These are phyloP conservation scores for Nemapogon koenigi DNA, from an alignment of 2,888 invertebrate species.

Conservation along the genomic window DNA sequence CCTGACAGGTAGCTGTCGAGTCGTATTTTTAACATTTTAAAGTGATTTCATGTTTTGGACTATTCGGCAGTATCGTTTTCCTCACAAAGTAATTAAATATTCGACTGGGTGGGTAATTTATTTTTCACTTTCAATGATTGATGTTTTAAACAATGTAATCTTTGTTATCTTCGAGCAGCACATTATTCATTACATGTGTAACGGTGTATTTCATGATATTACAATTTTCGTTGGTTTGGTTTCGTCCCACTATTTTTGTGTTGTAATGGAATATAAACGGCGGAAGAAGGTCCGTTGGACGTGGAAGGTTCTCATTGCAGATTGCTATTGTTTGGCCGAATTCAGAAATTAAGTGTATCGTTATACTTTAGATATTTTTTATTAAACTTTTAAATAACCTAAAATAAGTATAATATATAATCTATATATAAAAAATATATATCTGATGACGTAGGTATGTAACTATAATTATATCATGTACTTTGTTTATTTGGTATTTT, in stretches of 20 bases:
- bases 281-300: slow-evolving; percentile 48
- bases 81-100: no score
- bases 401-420: no score
- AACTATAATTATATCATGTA: background rate
- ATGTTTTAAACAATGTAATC: slow-evolving; percentile 31
- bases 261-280: slow-evolving; percentile 38
- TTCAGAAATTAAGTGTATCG: background rate
- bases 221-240: slow-evolving; percentile 34
- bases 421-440: background rate
- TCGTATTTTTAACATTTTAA: no score
- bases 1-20: no score
- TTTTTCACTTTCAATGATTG: slow-evolving; percentile 22
- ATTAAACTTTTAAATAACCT: no score
- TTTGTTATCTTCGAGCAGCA: no score
- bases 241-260: slow-evolving; percentile 35
- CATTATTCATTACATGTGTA: slow-evolving; percentile 20
- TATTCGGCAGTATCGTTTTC: no score
- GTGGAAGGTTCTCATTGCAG: slow-evolving; percentile 36
- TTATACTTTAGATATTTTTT: background rate
- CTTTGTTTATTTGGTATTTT: background rate
- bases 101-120: no score
- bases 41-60: no score
- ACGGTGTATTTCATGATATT: slow-evolving; percentile 31
- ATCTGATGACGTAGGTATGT: background rate
- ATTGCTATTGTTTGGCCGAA: slow-evolving; percentile 31